phyloP scores from a whole-genome alignment of 2,797 vertebrate species.

The Simalia tracyae region DNA sequence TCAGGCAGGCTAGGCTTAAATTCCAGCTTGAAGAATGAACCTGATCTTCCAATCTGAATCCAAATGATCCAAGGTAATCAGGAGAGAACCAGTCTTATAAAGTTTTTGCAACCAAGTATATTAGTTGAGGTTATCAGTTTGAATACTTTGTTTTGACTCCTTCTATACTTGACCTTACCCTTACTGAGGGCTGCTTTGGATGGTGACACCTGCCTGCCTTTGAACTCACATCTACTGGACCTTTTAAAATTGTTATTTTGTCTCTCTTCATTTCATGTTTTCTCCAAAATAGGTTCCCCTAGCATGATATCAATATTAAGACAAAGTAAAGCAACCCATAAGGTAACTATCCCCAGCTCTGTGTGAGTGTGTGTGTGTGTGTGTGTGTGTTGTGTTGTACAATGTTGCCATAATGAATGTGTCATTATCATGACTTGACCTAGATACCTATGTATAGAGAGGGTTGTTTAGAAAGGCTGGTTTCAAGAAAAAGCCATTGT shows the following conservation, averaged over 20 bases:
- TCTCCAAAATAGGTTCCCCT: not conserved
- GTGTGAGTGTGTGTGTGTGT: too few species aligned
- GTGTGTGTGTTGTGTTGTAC: too few species aligned
- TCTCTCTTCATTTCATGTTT: not conserved
- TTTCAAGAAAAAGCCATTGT: too few species aligned
- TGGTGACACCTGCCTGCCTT: not conserved
- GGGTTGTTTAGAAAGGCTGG: too few species aligned
- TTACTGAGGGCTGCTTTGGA: not conserved
- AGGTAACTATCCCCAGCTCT: not conserved
- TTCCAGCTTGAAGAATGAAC: not conserved
- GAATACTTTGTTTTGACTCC: not conserved
- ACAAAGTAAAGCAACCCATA: not conserved
- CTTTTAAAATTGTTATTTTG: not conserved
- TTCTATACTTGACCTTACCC: not conserved
- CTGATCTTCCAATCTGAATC: not conserved
- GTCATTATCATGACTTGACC: too few species aligned
- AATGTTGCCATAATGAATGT: too few species aligned
- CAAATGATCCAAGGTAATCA: not conserved
- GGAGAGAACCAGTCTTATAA: not conserved
- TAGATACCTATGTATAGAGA: too few species aligned
- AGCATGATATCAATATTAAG: not conserved
- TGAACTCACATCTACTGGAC: not conserved
- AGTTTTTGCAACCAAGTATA: not conserved
- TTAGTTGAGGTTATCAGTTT: not conserved
- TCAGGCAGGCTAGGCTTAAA: not conserved